Conservation (phyloP, 2,797 vertebrate genomes). For the Siniperca obscura region DNA sequence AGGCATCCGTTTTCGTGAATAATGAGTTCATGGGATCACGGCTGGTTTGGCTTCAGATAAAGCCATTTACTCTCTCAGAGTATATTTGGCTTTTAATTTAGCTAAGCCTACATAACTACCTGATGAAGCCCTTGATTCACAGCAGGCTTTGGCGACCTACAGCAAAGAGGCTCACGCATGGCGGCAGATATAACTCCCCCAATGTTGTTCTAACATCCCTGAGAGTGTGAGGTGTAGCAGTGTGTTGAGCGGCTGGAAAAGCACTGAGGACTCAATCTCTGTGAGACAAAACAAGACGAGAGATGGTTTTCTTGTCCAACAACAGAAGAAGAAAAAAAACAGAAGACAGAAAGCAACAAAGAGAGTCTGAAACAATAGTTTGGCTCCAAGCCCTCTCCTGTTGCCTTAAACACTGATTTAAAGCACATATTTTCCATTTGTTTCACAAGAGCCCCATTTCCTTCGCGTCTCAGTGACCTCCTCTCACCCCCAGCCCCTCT, state of each 20-base stretch:
- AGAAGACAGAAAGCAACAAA: conserved; percentile 25
- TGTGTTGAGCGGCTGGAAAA: conserved; percentile 45
- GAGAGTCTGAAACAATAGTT: conserved; percentile 50
- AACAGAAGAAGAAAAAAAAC: not conserved
- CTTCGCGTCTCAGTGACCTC: conserved; percentile 59
- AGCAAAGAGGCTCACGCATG: conserved; percentile 62
- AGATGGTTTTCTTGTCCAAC: conserved; percentile 19
- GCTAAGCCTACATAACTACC: conserved; percentile 68
- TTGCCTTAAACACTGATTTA: conserved; percentile 49
- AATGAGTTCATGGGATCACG: conserved; percentile 64
- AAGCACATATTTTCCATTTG: conserved; percentile 58
- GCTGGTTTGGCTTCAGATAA: conserved; percentile 67
- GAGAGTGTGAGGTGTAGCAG: conserved; percentile 46
- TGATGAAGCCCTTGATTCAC: conserved; percentile 65
- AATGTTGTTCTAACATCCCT: conserved; percentile 68
- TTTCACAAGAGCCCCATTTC: conserved; percentile 55
- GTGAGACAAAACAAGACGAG: conserved; percentile 23
- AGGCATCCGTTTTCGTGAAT: conserved; percentile 57
- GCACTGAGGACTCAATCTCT: conserved; percentile 1
- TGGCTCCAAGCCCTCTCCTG: conserved; percentile 37
- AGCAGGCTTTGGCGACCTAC: conserved; percentile 69
- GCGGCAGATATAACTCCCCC: conserved; percentile 55
- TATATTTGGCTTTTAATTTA: conserved; percentile 77
- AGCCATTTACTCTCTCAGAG: conserved; percentile 55
- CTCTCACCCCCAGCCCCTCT: conserved; percentile 37